Base-by-base conservation (phyloP, 2,888 invertebrate species). In the Drosophila prolongata region DNA sequence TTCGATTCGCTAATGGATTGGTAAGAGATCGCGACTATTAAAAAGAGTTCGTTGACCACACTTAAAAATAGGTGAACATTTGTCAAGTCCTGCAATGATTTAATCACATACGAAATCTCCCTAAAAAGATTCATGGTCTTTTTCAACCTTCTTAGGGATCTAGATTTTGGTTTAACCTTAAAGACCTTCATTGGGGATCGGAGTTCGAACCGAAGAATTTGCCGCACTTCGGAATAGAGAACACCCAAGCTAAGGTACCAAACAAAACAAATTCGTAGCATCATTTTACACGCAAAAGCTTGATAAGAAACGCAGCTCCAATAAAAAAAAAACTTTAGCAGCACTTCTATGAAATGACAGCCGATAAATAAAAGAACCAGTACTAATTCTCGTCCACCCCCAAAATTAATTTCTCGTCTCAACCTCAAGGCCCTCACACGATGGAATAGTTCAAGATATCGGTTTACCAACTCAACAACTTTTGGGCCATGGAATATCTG, bases 151-250 rank as follows among this genome's bases (percentile, higher is more conserved):
- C 38, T 6, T 8, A 8, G 38, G 8, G 24, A 3, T 24, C 0
- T 1, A 38, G 6, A 8, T 38, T 1, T 38, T n/a, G 8, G n/a
- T 38, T n/a, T 6, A 0, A 2, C 0, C 0, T 0, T 24, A 24
- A 24, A 24, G 4, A 24, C 2, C 3, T 24, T 24, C 8, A 1
- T 38, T 8, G 8, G 37, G 13, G 1, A 14, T 14, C n/a, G 2
- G 1, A 38, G n/a, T 6, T 38, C 38, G 8, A 38, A 38, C 14
- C 38, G 0, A 2, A 38, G n/a, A 8, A n/a, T 3, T 38, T 38
- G 2, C n/a, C 14, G 6, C 38, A 38, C 38, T 8, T 14, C 38
- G 2, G n/a, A 6, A 3, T n/a, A 14, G 1, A 38, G 8, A 6
- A 38, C 38, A 6, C 38, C n/a, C 38, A 38, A n/a, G n/a, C n/a